Evolutionary conservation across 2,797 vertebrate genomes (phyloP).

Genomic region (Tragopan temminckii): DNA sequence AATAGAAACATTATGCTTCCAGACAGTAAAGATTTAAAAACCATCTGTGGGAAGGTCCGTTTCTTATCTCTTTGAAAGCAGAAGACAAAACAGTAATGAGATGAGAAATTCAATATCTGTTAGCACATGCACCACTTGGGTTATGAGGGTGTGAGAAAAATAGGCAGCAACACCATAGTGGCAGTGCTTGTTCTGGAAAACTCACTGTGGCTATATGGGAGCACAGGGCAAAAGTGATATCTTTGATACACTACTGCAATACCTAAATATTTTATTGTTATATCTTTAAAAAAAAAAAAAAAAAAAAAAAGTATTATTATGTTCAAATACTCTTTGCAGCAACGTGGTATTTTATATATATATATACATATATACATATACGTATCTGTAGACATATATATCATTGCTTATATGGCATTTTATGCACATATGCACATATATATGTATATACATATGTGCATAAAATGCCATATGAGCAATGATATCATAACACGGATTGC

Average conservation of each 20-base stretch:
- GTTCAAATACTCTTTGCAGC: background rate
- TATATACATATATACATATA: background rate
- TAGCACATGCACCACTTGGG: background rate
- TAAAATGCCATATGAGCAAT: background rate
- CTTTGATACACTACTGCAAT: background rate
- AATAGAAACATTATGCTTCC: background rate
- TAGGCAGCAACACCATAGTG: rapidly evolving
- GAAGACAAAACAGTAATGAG: background rate
- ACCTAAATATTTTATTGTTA: background rate
- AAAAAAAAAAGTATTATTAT: background rate
- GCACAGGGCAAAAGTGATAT: background rate
- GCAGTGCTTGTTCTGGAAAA: background rate
- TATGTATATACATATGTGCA: background rate
- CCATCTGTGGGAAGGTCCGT: background rate
- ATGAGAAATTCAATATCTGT: background rate
- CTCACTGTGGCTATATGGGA: background rate
- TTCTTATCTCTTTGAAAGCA: background rate
- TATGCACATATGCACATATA: background rate
- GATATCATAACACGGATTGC: background rate
- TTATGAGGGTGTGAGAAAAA: background rate
- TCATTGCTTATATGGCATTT: too few species aligned
- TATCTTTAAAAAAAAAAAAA: background rate
- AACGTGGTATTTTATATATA: rapidly evolving
- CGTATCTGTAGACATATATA: too few species aligned
- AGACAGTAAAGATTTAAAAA: background rate